Evolutionary conservation across 2,113 vertebrate species (phyloP), one percentile per base, ranked within the genome.

Genomic region (Vulpes vulpes): DNA sequence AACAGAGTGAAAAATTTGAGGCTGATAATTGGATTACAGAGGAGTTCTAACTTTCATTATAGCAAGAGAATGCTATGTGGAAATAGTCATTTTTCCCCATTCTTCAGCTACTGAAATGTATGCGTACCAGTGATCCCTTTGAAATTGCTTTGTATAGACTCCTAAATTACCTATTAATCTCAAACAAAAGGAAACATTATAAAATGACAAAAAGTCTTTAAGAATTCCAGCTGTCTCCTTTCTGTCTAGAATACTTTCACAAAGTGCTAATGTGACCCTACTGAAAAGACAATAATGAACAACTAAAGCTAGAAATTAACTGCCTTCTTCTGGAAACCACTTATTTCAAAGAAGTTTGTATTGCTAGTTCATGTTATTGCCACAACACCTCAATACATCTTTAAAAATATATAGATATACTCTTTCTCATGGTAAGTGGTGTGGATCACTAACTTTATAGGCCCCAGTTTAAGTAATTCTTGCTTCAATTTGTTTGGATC

Each of bases 231-330:
- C 60, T 96, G n/a, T 90, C 82, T 97, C 51, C 49, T 92, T 87
- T 92, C 74, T 23, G 11, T 57, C 27, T 73, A 69, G 8, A 91
- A 27, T 57, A 53, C 5, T 90, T 96, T 53, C 73, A 87, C 55
- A 95, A 65, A 51, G 64, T 55, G n/a, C 25, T 87, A 83, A 96
- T 62, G 15, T 94, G 71, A 95, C 69, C 88, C 69, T 94, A 96
- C 80, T 96, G 73, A 97, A 97, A 96, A 95, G 94, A 74, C 8
- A 74, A 74, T 32, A 67, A 90, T 73, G 73, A 91, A 90, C 64
- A 96, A 73, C 30, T 62, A 53, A 92, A 88, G 80, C 80, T 57
- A 51, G 60, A 96, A 97, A 94, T 96, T 88, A 97, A 91, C 57
- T 49, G 11, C 35, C 23, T 73, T 81, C 89, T 85, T 88, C 57